Conservation (phyloP, 2,888 invertebrate genomes). For the Asteroscopus sphinx region DNA sequence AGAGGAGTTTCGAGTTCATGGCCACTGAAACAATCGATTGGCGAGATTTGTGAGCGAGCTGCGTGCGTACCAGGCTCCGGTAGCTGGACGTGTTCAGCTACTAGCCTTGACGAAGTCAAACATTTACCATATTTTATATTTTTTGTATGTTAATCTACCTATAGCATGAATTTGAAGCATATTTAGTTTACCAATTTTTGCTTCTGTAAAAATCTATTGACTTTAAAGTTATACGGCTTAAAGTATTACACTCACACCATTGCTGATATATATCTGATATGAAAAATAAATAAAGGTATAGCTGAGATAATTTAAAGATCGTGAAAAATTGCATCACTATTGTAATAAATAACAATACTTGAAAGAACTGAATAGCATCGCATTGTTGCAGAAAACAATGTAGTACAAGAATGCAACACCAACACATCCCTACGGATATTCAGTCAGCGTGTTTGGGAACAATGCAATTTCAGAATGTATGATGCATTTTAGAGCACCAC, state of each 20-base stretch:
- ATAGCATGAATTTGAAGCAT: constrained; percentile 5
- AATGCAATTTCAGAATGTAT: constrained; percentile 53
- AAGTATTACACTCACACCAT: too few species aligned
- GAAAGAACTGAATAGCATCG: constrained; percentile 10
- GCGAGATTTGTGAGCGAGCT: constrained; percentile 69
- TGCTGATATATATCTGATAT: background rate
- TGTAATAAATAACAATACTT: constrained; percentile 15
- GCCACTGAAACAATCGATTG: constrained; percentile 84
- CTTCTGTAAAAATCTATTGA: too few species aligned
- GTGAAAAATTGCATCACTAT: background rate
- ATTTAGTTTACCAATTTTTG: too few species aligned
- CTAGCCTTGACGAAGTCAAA: constrained; percentile 67
- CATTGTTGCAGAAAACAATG: constrained; percentile 29
- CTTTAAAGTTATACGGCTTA: too few species aligned
- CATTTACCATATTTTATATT: constrained; percentile 47
- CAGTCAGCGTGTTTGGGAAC: constrained; percentile 35
- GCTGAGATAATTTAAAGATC: background rate
- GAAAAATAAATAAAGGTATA: background rate
- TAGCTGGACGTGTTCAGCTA: constrained; percentile 61
- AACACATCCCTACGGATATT: constrained; percentile 24
- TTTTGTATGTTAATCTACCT: constrained; percentile 36
- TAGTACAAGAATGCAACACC: constrained; percentile 26
- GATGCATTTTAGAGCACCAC: constrained; percentile 44
- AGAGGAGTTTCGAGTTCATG: constrained; percentile 80
- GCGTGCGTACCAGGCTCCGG: constrained; percentile 62